Evolutionary conservation across 1,140 invertebrate species (phyloP).

Genomic region (Zaprionus africanus): DNA sequence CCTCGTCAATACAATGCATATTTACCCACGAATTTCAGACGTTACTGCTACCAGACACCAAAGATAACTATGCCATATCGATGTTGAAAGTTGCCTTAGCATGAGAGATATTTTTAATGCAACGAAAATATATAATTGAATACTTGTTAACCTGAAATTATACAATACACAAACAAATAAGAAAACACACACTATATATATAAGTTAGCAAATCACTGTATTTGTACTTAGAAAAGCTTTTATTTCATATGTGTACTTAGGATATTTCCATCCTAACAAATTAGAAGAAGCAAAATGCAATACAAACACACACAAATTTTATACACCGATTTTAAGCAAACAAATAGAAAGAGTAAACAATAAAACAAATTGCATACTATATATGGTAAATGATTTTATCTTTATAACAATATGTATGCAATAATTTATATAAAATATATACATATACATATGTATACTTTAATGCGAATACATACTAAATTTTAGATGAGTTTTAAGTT

Average conservation of each 20-base stretch:
- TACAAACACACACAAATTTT: constrained; percentile 68
- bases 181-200: constrained; percentile 10
- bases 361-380: constrained; percentile 57
- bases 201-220: constrained; percentile 59
- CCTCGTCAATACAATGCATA: constrained; percentile 16
- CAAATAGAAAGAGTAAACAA: constrained; percentile 47
- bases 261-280: constrained; percentile 44
- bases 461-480: constrained; percentile 15
- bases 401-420: constrained; percentile 21
- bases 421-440: constrained; percentile 21
- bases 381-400: constrained; percentile 37
- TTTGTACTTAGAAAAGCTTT: constrained; percentile 50
- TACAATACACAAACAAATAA: constrained; percentile 1
- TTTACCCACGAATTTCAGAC: constrained; percentile 8
- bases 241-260: constrained; percentile 58
- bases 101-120: constrained; percentile 72
- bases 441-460: constrained; percentile 23
- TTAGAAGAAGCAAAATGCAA: constrained; percentile 37
- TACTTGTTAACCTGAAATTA: constrained; percentile 6
- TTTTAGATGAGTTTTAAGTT: constrained; percentile 46
- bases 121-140: constrained; percentile 21
- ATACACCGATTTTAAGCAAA: constrained; percentile 80
- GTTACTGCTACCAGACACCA: constrained; percentile 15
- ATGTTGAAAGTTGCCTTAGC: constrained; percentile 84
- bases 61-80: constrained; percentile 76